Conservation (phyloP, 2,113 vertebrate genomes). For the Irena cyanogastra region DNA sequence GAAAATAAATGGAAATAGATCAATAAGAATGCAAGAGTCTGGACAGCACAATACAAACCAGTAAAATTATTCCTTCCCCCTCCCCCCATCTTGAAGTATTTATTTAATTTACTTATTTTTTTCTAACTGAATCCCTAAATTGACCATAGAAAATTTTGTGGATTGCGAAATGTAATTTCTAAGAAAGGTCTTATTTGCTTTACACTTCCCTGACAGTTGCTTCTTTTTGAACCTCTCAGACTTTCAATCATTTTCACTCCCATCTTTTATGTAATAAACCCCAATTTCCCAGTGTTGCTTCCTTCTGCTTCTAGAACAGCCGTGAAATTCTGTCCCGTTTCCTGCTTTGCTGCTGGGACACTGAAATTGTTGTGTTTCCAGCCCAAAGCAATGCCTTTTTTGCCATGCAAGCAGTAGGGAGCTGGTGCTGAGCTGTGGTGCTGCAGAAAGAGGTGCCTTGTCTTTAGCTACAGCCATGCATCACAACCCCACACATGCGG, state of each 20-base stretch:
- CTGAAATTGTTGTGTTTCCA: neutral
- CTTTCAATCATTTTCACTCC: neutral
- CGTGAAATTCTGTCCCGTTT: neutral
- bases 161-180: neutral
- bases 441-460: neutral
- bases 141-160: neutral
- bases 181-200: neutral
- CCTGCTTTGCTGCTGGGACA: neutral
- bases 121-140: neutral
- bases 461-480: neutral
- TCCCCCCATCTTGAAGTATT: fast-evolving
- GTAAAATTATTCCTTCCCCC: fast-evolving
- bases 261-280: neutral
- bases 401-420: neutral
- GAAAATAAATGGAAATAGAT: neutral
- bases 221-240: neutral
- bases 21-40: neutral
- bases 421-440: neutral
- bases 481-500: neutral
- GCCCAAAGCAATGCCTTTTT: fast-evolving
- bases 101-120: neutral
- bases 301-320: neutral
- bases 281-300: neutral
- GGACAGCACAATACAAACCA: neutral
- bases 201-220: neutral